phyloP scores from a whole-genome alignment of 2,113 vertebrate species.

The Deroptyus accipitrinus region DNA sequence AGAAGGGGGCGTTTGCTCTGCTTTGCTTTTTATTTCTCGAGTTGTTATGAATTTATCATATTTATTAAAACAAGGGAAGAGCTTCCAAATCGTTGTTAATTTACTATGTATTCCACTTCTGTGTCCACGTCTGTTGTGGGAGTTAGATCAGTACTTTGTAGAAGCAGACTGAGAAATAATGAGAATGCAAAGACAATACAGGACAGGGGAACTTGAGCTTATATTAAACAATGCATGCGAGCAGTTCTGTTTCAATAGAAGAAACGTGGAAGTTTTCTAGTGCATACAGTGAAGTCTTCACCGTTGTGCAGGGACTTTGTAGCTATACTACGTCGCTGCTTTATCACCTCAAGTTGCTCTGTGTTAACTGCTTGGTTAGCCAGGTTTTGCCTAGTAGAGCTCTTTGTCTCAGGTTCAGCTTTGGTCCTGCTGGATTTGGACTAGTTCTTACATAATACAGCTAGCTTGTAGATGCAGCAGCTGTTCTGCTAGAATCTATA shows the following conservation, averaged over 20 bases:
- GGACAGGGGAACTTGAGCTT: not conserved
- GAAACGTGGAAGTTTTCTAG: not conserved
- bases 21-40: not conserved
- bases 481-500: not conserved
- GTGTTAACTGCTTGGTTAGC: not conserved
- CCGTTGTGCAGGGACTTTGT: not conserved
- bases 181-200: not conserved
- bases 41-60: not conserved
- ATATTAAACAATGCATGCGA: not conserved
- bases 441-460: not conserved
- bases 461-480: not conserved
- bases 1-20: not conserved
- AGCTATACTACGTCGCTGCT: accelerated
- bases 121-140: not conserved
- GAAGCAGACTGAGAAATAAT: not conserved
- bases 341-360: not conserved
- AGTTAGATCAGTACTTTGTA: not conserved
- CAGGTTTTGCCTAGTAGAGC: not conserved
- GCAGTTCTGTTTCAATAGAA: not conserved
- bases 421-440: not conserved
- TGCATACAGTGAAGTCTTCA: not conserved
- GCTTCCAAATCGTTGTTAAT: not conserved
- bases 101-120: not conserved
- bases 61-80: not conserved
- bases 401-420: not conserved